Evolutionary conservation across 2,888 invertebrate genomes (phyloP).

Genomic region (Amaurobius ferox): DNA sequence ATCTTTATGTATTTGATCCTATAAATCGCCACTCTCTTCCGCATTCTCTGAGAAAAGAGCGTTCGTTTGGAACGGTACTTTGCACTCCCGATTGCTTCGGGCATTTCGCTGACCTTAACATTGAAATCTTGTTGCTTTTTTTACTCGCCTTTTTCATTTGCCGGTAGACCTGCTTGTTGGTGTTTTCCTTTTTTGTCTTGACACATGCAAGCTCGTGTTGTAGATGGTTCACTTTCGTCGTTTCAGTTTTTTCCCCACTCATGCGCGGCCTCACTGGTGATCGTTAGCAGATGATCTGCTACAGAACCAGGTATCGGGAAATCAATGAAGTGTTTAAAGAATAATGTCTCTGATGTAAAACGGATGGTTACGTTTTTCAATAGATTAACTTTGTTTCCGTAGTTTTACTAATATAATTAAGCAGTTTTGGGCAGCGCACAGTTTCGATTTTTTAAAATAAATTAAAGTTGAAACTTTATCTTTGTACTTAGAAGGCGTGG

Average conservation of each 20-base stretch:
- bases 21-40: slow-evolving; percentile 35
- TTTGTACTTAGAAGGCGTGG: too few species aligned
- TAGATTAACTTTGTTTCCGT: too few species aligned
- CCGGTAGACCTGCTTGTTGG: slow-evolving; percentile 41
- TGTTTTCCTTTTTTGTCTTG: slow-evolving; percentile 39
- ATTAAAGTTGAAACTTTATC: too few species aligned
- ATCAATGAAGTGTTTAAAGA: too few species aligned
- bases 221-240: slow-evolving; percentile 49
- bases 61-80: slow-evolving; percentile 56
- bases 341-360: too few species aligned
- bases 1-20: slow-evolving; percentile 19
- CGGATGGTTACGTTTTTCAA: too few species aligned
- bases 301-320: too few species aligned
- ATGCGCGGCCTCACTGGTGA: not conserved
- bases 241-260: not conserved
- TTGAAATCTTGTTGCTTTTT: slow-evolving; percentile 17
- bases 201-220: slow-evolving; percentile 42
- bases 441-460: too few species aligned
- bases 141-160: slow-evolving; percentile 24
- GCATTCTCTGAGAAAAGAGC: slow-evolving; percentile 50
- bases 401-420: too few species aligned
- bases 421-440: too few species aligned
- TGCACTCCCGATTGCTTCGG: slow-evolving; percentile 51
- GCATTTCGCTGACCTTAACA: slow-evolving; percentile 68
- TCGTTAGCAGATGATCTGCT: too few species aligned